Evolutionary conservation across 2,113 vertebrate species (phyloP).

Genomic region (Apus apus): DNA sequence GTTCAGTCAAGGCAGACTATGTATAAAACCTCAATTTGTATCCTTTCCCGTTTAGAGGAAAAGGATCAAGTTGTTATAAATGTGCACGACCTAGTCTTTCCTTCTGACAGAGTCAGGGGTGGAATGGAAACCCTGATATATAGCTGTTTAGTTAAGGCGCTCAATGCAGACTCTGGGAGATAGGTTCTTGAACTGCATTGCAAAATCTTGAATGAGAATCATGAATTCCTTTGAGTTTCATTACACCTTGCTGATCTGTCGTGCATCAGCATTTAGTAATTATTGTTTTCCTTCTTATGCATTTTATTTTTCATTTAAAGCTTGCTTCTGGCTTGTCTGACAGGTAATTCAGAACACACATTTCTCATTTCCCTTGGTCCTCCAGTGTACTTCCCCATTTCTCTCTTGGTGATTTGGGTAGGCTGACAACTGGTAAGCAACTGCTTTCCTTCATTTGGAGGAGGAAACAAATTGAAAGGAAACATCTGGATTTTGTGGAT

Average conservation of each 20-base stretch:
- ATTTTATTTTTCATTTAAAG: neutral
- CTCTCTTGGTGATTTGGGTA: neutral
- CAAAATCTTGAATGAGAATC: neutral
- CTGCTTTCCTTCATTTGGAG: neutral
- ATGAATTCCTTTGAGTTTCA: accelerated
- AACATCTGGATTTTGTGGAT: neutral
- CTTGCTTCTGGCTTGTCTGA: neutral
- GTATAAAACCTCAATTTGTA: neutral
- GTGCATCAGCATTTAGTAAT: neutral
- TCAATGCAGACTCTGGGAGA: neutral
- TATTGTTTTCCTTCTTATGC: neutral
- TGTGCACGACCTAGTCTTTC: neutral
- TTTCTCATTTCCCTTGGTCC: neutral
- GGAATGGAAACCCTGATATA: neutral
- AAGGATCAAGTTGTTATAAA: neutral
- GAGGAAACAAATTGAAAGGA: neutral
- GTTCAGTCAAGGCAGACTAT: neutral
- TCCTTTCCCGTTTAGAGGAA: neutral
- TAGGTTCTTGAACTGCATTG: neutral
- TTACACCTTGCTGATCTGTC: neutral
- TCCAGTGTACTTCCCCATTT: neutral
- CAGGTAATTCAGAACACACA: neutral
- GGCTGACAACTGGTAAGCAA: neutral
- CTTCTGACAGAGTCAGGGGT: neutral
- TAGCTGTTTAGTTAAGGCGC: neutral